These are phyloP conservation scores for Sogatella furcifera DNA, from an alignment of 1,140 invertebrate species.

Conservation along the genomic window DNA sequence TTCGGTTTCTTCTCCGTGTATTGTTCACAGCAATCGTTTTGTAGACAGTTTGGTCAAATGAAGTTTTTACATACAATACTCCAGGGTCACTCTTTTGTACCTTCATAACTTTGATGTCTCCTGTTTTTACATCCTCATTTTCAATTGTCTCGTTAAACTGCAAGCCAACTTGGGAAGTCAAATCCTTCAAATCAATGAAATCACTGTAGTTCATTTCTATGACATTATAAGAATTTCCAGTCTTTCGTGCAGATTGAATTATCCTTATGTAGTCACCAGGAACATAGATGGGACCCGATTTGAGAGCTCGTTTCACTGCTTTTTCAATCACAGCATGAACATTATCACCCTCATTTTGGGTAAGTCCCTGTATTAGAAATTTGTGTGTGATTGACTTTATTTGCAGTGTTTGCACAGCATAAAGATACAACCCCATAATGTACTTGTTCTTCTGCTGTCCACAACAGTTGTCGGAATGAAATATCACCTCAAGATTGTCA, in stretches of 20 bases:
- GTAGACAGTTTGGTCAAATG: too few relatives aligned
- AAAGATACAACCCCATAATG: slow-evolving; percentile 26
- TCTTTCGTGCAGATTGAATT: too few relatives aligned
- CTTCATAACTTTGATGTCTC: too few relatives aligned
- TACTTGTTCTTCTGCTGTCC: slow-evolving; percentile 33
- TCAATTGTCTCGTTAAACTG: too few relatives aligned
- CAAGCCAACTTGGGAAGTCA: not conserved
- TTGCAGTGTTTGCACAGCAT: slow-evolving; percentile 26
- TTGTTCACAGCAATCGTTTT: too few relatives aligned
- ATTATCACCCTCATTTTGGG: slow-evolving; percentile 33
- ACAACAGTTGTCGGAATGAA: slow-evolving; percentile 31
- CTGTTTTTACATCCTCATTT: too few relatives aligned
- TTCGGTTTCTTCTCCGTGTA: too few relatives aligned
- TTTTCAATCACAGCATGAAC: slow-evolving; percentile 30
- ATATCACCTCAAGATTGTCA: slow-evolving; percentile 27
- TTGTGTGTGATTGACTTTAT: too few relatives aligned
- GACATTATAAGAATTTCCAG: slow-evolving; percentile 14
- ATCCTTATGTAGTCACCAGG: slow-evolving; percentile 11
- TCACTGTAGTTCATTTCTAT: slow-evolving; percentile 13
- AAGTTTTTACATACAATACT: too few relatives aligned
- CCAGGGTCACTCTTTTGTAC: too few relatives aligned
- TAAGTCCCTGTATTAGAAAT: slow-evolving; percentile 32
- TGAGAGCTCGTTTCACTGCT: slow-evolving; percentile 24
- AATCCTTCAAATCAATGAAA: not conserved
- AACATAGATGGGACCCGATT: slow-evolving; percentile 27